Evolutionary conservation across 2,797 vertebrate genomes (phyloP), one percentile per base, ranked within the genome.

Genomic region (Acanthurus lineatus): DNA sequence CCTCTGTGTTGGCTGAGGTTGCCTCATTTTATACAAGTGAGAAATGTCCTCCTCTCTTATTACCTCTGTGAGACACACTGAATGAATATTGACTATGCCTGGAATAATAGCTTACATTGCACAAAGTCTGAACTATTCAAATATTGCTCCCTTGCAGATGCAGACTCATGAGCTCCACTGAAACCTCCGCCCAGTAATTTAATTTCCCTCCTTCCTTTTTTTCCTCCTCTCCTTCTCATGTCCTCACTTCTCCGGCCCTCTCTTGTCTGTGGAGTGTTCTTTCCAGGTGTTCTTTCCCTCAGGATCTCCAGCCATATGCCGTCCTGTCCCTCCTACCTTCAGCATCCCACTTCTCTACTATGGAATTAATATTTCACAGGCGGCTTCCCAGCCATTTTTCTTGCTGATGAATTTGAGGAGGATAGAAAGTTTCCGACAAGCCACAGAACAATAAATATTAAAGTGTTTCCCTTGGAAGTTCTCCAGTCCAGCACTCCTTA

Each of bases 311-410:
- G 48, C 88, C 86, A 79, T 86, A 84, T 92, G 91, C 77, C 48
- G 19, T 79, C 78, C 64, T 19, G 20, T 62, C 77, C 66, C 44
- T 71, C 64, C 78, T 59, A 56, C 76, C 79, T 87, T 75, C 73
- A 66, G 56, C 59, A 66, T 70, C 44, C 47, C 38, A n/a, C 70
- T 54, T 75, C 67, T 72, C 79, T 59, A 74, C 77, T 47, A 81
- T 51, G 63, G 22, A 86, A 90, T 93, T 90, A 86, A 92, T 92
- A 93, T 94, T 94, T 94, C 89, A 91, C 77, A 69, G 64, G 59
- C 20, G 6, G 60, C 82, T 79, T 82, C 81, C 62, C 47, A 0
- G 64, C 85, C 83, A 83, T 90, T 87, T 90, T 86, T 92, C 79
- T 87, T 80, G 61, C 85, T 91, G 79, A 90, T 42, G 70, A 91